Base-by-base conservation (phyloP, 64 coral and sea anemone species). In the Astreopora myriophthalma region DNA sequence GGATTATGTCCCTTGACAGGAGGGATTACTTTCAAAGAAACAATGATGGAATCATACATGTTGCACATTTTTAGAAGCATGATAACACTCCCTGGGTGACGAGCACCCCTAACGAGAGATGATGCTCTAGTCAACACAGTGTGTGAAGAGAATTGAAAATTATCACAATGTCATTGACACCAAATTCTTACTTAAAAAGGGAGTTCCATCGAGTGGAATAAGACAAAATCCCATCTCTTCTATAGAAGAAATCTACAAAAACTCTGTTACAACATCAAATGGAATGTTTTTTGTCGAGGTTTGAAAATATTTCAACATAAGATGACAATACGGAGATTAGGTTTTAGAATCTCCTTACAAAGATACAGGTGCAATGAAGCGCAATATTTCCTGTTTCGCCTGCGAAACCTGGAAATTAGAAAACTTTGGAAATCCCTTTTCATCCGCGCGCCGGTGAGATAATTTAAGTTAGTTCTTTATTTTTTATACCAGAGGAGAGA, bases 21-120 rank as follows among this genome's bases (percentile, higher is more conserved):
- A 34, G 22, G 33, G 20, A 26, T 64, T 16, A 34, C 31, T 37
- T 83, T 31, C 52, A 64, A 38, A 65, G 10, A 36, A 65, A 38
- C 34, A 35, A 34, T 35, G 17, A 36, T 36, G 31, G 26, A 32
- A 70, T 73, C 33, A 33, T 34, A 73, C 1, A 17, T 73, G 10
- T n/a, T 38, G 16, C 52, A 64, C 79, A 64, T 83, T 83, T 83
- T 83, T 83, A 83, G 55, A 35, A 83, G 79, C 34, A 65, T 83
- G 57, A 83, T 65, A 24, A 20, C 52, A 83, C 38, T 10, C 2
- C 55, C 34, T 13, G 1, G 29, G 79, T 83, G 52, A 64, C 31
- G 57, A 83, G 32, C 32, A 6, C 5, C 9, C 16, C 11, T 14
- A 33, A 34, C 31, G 4, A 2, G 24, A 79, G 28, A 34, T 75